Percentiles rank a stretch among this genome's conserved stretches.
These are phyloP conservation scores for Chymomyza procnemis DNA, from an alignment of 2,888 invertebrate species.

Conservation along the genomic window DNA sequence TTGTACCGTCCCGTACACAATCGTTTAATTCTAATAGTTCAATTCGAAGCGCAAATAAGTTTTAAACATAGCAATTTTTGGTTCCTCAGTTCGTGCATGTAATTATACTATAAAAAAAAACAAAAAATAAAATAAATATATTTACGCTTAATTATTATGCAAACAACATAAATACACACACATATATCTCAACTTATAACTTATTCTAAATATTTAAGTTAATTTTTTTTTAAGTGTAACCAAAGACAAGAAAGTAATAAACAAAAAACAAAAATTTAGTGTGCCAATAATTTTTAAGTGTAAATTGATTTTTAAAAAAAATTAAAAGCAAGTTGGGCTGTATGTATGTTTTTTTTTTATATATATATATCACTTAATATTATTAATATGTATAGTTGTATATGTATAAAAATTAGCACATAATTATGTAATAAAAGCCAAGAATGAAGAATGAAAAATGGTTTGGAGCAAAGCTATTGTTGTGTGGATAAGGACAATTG, in stretches of 20 bases:
- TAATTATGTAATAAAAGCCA: neutral
- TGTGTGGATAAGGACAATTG: too few relatives aligned
- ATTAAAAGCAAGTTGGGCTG: neutral
- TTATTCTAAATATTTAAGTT: slow-evolving; percentile 7
- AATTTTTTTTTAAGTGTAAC: slow-evolving; percentile 4
- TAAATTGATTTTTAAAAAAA: slow-evolving; percentile 33
- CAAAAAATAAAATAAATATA: neutral
- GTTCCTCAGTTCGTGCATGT: slow-evolving; percentile 44
- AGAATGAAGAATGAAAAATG: neutral
- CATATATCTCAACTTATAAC: neutral
- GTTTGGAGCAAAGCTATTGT: too few relatives aligned
- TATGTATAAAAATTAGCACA: slow-evolving; percentile 25
- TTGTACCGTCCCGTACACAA: slow-evolving; percentile 1
- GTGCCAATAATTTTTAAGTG: slow-evolving; percentile 73
- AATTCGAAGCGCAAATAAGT: slow-evolving; percentile 45
- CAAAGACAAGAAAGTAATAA: slow-evolving; percentile 1
- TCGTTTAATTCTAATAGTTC: slow-evolving; percentile 39
- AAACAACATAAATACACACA: slow-evolving; percentile 2
- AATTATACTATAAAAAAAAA: slow-evolving; percentile 27
- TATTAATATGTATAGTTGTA: slow-evolving; percentile 39
- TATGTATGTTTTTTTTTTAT: slow-evolving; percentile 9
- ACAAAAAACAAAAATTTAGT: slow-evolving; percentile 57
- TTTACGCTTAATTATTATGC: neutral
- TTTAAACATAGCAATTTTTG: slow-evolving; percentile 40
- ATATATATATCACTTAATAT: slow-evolving; percentile 31